Evolutionary conservation across 2,888 invertebrate species (phyloP).

Genomic region (Hemicrepidius hirtus): DNA sequence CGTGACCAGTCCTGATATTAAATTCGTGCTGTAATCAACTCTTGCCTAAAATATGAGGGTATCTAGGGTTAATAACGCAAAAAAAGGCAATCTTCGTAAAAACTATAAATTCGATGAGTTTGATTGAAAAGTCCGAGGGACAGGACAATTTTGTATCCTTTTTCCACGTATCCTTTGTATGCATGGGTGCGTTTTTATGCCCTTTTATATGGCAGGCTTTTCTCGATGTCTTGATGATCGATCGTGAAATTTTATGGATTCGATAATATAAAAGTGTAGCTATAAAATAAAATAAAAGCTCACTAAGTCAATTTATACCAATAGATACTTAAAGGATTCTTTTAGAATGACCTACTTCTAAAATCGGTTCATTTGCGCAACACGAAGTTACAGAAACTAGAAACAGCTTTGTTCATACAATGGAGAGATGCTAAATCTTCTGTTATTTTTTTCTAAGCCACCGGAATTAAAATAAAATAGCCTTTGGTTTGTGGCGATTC

Average conservation of each 20-base stretch:
- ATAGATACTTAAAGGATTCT: no score
- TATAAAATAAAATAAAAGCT: no score
- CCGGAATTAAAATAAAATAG: no score
- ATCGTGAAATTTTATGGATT: conserved; percentile 21
- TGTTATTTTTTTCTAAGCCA: no score
- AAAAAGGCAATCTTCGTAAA: conserved; percentile 37
- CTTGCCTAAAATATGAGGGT: conserved; percentile 1
- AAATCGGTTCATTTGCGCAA: background rate
- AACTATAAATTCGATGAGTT: conserved; percentile 37
- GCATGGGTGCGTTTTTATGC: conserved; percentile 26
- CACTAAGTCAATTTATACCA: no score
- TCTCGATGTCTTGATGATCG: conserved; percentile 14
- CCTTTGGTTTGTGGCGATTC: no score
- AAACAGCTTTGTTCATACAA: no score
- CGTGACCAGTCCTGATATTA: conserved; percentile 13
- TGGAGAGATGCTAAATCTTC: no score
- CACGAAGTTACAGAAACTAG: no score
- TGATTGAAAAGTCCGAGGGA: conserved; percentile 38
- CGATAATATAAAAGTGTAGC: conserved; percentile 1
- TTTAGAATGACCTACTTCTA: no score
- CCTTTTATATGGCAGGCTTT: conserved; percentile 12
- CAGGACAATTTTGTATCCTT: conserved; percentile 3
- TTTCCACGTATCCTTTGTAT: conserved; percentile 32
- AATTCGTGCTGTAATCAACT: background rate
- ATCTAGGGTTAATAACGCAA: conserved; percentile 27